Evolutionary conservation across 1,140 invertebrate genomes (phyloP).

Genomic region (Chionoecetes opilio): DNA sequence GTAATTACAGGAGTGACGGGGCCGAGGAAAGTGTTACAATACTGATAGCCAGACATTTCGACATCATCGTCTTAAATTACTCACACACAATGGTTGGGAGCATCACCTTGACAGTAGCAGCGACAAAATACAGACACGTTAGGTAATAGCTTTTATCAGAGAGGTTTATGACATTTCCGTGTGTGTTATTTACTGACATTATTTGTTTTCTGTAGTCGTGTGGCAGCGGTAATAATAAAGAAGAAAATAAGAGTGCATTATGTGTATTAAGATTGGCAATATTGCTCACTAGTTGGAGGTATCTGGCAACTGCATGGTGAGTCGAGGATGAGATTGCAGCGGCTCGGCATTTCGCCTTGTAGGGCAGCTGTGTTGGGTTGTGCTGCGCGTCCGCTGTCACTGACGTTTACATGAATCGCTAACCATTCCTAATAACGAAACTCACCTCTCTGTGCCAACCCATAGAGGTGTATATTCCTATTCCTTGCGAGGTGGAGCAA

Average conservation of each 20-base stretch:
- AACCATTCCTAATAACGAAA: background rate
- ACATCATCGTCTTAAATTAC: background rate
- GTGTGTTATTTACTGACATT: too few relatives aligned
- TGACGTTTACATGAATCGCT: background rate
- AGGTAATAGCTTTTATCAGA: too few relatives aligned
- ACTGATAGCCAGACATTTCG: background rate
- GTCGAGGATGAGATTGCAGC: background rate
- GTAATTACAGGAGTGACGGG: background rate
- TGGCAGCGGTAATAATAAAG: too few relatives aligned
- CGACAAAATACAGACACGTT: too few relatives aligned
- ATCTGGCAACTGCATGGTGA: background rate
- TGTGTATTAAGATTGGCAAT: background rate
- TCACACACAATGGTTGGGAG: too few relatives aligned
- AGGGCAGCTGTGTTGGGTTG: slow-evolving; percentile 9
- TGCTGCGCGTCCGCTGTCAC: background rate
- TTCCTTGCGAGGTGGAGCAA: background rate
- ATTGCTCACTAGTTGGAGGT: background rate
- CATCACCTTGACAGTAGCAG: too few relatives aligned
- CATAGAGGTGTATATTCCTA: background rate
- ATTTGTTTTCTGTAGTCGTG: too few relatives aligned
- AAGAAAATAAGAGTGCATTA: background rate
- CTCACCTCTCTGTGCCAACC: background rate
- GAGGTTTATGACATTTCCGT: too few relatives aligned
- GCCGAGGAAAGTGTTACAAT: background rate
- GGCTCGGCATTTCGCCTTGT: slow-evolving; percentile 65